These are phyloP conservation scores for Embidobia sp. DNA, from an alignment of 2,888 invertebrate species.

Conservation along the genomic window DNA sequence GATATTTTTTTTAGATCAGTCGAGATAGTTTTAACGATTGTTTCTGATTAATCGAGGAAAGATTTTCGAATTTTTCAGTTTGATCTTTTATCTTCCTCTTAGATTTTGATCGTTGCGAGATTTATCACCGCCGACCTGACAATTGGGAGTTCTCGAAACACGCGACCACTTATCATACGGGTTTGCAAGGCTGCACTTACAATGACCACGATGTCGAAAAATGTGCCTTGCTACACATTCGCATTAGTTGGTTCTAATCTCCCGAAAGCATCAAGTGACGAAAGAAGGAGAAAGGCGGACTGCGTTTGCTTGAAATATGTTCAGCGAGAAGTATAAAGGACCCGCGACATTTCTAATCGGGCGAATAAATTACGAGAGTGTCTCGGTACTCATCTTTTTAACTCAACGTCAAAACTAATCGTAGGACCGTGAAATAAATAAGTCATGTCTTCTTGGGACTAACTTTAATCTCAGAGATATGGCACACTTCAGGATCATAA, in stretches of 20 bases:
- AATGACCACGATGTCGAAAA: conserved; percentile 29
- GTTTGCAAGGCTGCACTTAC: conserved; percentile 3
- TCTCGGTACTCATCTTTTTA: conserved; percentile 27
- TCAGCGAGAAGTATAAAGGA: conserved; percentile 12
- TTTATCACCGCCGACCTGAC: conserved; percentile 3
- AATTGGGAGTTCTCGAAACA: conserved; percentile 15
- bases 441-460: neutral
- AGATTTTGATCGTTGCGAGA: neutral
- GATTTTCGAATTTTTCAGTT: neutral
- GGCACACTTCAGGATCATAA: too few relatives aligned
- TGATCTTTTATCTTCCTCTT: neutral
- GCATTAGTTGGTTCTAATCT: conserved; percentile 46
- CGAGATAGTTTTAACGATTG: too few relatives aligned
- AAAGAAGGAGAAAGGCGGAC: conserved; percentile 24
- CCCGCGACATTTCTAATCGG: conserved; percentile 40
- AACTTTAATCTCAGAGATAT: neutral
- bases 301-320: conserved; percentile 28
- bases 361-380: conserved; percentile 41
- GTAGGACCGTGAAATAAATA: conserved; percentile 21
- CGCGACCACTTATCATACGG: conserved; percentile 1
- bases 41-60: too few relatives aligned
- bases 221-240: conserved; percentile 6
- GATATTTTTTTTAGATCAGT: too few relatives aligned
- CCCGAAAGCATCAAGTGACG: conserved; percentile 41
- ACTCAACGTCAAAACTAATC: conserved; percentile 24